A percentile compares a stretch with the other conserved stretches of the same genome.
These are phyloP conservation scores for Choreutis nemorana DNA, from an alignment of 2,888 invertebrate species.

Conservation along the genomic window DNA sequence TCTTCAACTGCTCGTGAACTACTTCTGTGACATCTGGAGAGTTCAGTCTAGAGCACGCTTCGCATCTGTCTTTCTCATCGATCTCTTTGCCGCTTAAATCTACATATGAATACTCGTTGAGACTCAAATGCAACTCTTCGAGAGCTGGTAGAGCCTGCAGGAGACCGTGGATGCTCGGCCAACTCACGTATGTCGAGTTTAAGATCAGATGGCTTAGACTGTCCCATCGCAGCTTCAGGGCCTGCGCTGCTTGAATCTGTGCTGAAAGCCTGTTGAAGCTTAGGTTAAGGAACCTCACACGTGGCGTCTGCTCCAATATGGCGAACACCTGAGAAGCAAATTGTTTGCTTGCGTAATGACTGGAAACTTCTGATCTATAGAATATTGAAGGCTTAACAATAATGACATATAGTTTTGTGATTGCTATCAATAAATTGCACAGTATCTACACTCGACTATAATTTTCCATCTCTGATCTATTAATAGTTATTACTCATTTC, in stretches of 20 bases:
- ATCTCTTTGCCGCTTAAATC: slow-evolving; percentile 65
- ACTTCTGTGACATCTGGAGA: slow-evolving; percentile 34
- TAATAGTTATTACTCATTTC: too few relatives aligned
- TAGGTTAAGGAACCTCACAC: slow-evolving; percentile 89
- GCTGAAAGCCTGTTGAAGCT: slow-evolving; percentile 87
- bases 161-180: slow-evolving; percentile 82
- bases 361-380: slow-evolving; percentile 9
- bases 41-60: slow-evolving; percentile 44
- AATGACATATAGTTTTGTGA: slow-evolving; percentile 5
- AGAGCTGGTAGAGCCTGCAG: slow-evolving; percentile 80
- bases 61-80: slow-evolving; percentile 42
- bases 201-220: slow-evolving; percentile 81
- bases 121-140: slow-evolving; percentile 91
- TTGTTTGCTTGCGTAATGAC: too few relatives aligned
- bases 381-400: too few relatives aligned
- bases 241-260: slow-evolving; percentile 68
- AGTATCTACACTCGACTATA: too few relatives aligned
- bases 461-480: too few relatives aligned
- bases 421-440: slow-evolving; percentile 1
- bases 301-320: slow-evolving; percentile 87
- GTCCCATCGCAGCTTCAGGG: slow-evolving; percentile 57
- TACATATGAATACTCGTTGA: slow-evolving; percentile 86
- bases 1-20: slow-evolving; percentile 75
- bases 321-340: slow-evolving; percentile 78
- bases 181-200: slow-evolving; percentile 87